phyloP scores from a whole-genome alignment of 2,113 vertebrate genomes.

The Atractosteus spatula region DNA sequence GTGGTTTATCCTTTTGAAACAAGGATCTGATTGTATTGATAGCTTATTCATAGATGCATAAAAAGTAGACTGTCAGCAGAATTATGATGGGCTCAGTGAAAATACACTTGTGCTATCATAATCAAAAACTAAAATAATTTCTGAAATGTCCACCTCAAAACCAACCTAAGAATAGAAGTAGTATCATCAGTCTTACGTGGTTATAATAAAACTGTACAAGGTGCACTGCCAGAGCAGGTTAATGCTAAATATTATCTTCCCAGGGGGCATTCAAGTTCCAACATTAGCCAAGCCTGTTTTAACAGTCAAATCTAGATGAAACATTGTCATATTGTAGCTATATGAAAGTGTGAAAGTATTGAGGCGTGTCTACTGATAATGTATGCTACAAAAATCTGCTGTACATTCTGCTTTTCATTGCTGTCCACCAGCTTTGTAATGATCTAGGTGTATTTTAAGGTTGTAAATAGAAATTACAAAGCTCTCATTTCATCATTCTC shows the following conservation, averaged over 20 bases:
- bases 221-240: slow-evolving; percentile 31
- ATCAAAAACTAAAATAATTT: too few relatives aligned
- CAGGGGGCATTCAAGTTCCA: slow-evolving; percentile 62
- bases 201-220: too few relatives aligned
- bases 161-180: too few relatives aligned
- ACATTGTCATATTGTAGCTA: slow-evolving; percentile 57
- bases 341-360: slow-evolving; percentile 57
- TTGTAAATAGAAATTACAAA: slow-evolving; percentile 69
- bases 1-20: too few relatives aligned
- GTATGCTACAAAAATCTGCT: slow-evolving; percentile 44
- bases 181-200: too few relatives aligned
- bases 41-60: too few relatives aligned
- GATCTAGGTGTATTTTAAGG: slow-evolving; percentile 56
- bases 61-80: too few relatives aligned
- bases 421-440: slow-evolving; percentile 66
- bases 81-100: too few relatives aligned
- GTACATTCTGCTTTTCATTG: slow-evolving; percentile 50
- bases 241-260: slow-evolving; percentile 50
- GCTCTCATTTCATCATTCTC: slow-evolving; percentile 27
- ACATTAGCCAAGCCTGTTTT: slow-evolving; percentile 55
- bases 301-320: slow-evolving; percentile 61
- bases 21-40: too few relatives aligned
- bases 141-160: too few relatives aligned
- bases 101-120: too few relatives aligned
- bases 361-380: slow-evolving; percentile 55